Base-by-base conservation (phyloP, 64 coral and sea anemone species). In the Montipora efflorescens region DNA sequence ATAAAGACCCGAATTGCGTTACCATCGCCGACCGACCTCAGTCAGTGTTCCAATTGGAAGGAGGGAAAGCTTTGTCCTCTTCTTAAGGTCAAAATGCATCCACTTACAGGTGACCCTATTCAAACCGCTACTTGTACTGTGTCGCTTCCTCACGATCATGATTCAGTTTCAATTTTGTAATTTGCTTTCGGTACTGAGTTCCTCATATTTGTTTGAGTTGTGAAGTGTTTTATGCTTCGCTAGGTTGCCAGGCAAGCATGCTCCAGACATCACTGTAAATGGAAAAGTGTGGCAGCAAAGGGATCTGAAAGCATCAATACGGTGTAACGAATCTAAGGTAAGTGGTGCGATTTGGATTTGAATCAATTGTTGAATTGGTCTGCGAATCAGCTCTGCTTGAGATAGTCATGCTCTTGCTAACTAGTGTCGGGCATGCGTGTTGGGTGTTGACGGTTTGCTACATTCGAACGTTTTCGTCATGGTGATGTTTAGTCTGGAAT, bases 1-100 rank as follows among this genome's bases (percentile, higher is more conserved):
- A 93, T 4, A 82, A 91, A 47, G 83, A 97, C 49, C 91, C 82
- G 0, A n/a, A n/a, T n/a, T n/a, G n/a, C n/a, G 5, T 57, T 57
- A 57, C 52, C 10, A 25, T 57, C 10, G 52, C 1, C 52, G 5
- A 5, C 10, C 52, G 52, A 57, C 52, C 6, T 57, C 0, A 1
- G 52, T 5, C 52, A 57, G 52, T 7, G 10, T 57, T 25, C 25
- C 25, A 25, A 25, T 25, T 25, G 25, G 25, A 25, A 57, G 10
- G 6, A 57, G 52, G 5, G 52, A 57, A 2, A 57, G 52, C 10
- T 57, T 2, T 57, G 10, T 57, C 3, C 52, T 57, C 10, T 57
- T 57, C 25, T 25, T 25, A 25, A 25, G 25, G 25, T 25, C 25
- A 25, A 25, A 25, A 25, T 25, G 25, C 25, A 25, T 25, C 1